These are phyloP conservation scores for Pipistrellus nathusii DNA, from an alignment of 2,797 vertebrate genomes.

Conservation along the genomic window DNA sequence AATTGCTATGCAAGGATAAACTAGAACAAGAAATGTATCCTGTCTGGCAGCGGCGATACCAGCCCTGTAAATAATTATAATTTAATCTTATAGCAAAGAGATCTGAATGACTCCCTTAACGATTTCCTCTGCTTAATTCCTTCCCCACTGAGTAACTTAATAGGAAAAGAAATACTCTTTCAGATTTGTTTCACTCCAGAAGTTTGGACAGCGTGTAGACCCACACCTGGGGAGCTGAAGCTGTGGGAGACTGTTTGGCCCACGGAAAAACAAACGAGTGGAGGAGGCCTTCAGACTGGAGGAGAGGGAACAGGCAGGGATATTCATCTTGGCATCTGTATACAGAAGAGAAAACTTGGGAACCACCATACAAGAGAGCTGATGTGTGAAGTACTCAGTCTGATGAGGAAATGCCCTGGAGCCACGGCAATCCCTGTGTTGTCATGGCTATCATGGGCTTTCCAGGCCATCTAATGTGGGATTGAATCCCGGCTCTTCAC, in stretches of 20 bases:
- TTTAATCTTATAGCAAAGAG: slow-evolving; percentile 79
- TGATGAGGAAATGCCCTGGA: accelerated
- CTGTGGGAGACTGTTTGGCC: not conserved
- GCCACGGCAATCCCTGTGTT: accelerated
- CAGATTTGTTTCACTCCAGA: slow-evolving; percentile 59
- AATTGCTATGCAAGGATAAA: slow-evolving; percentile 75
- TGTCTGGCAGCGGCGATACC: slow-evolving; percentile 68
- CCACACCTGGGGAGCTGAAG: slow-evolving; percentile 20
- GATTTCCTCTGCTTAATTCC: slow-evolving; percentile 63
- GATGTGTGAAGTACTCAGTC: not conserved
- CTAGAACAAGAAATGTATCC: slow-evolving; percentile 73
- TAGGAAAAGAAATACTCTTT: slow-evolving; percentile 65
- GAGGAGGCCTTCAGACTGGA: not conserved
- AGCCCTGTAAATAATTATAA: slow-evolving; percentile 79
- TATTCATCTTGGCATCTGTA: not conserved
- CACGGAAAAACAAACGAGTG: not conserved
- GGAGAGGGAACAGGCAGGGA: not conserved
- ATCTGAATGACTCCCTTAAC: slow-evolving; percentile 71
- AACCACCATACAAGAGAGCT: not conserved
- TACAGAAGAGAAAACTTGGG: not conserved
- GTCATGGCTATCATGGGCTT: not conserved
- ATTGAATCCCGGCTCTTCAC: not conserved
- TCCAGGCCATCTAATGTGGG: not conserved
- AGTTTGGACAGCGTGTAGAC: not conserved
- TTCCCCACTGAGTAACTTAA: slow-evolving; percentile 61